phyloP scores from a whole-genome alignment of 1,140 invertebrate genomes.

The Holotrichia oblita region DNA sequence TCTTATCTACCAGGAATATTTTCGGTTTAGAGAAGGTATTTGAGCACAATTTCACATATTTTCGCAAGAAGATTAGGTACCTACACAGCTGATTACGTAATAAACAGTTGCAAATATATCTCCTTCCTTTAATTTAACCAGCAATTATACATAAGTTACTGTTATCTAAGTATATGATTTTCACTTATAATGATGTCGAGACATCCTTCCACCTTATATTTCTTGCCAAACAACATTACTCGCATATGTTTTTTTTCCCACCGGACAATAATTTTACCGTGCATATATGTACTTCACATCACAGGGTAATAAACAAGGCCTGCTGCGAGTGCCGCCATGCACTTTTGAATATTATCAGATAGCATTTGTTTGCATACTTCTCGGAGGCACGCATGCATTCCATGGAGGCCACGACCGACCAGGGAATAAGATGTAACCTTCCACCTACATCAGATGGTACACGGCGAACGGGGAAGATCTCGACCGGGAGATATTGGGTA shows the following conservation, averaged over 20 bases:
- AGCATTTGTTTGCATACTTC: constrained; percentile 46
- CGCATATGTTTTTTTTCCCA: neutral
- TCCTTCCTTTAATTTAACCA: no score
- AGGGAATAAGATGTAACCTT: constrained; percentile 49
- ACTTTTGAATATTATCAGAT: constrained; percentile 49
- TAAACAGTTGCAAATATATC: neutral
- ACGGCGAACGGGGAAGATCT: constrained; percentile 11
- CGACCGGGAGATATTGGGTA: constrained; percentile 23
- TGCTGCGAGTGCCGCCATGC: neutral
- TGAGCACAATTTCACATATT: constrained; percentile 12
- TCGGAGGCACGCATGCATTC: constrained; percentile 42
- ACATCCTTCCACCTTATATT: neutral
- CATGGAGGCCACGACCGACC: constrained; percentile 36
- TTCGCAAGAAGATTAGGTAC: neutral
- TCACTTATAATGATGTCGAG: neutral
- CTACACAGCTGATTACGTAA: neutral
- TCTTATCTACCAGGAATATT: constrained; percentile 22
- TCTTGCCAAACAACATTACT: neutral
- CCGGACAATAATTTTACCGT: neutral
- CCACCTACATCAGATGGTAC: constrained; percentile 7
- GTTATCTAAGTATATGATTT: no score
- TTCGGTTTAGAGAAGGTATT: neutral
- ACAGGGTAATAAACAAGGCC: neutral
- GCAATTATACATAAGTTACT: no score
- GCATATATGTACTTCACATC: neutral